Base-by-base conservation (phyloP, 2,797 vertebrate genomes). In the Chaenodraco wilsoni region DNA sequence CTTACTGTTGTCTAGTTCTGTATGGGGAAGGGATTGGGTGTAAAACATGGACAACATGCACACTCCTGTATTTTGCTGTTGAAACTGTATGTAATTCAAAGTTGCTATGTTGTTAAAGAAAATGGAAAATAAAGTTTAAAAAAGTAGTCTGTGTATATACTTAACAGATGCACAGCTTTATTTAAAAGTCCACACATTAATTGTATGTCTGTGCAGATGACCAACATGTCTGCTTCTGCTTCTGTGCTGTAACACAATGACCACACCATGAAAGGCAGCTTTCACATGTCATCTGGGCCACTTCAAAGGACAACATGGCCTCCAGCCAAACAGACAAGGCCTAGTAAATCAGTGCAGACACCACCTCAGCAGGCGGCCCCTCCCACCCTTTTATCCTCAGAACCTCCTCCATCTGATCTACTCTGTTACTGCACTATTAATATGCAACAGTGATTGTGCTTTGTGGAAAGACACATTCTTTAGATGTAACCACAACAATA, bases 251-350 rank as follows among this genome's bases (percentile, higher is more conserved):
- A 46, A 78, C 45, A 79, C 72, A 64, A 65, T 84, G 82, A 76
- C 84, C 60, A 44, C 21, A 17, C 82, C 75, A 69, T 87, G 78
- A 81, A 81, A 69, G 85, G 77, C 54, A 81, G 67, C 69, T 65
- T 87, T 83, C 72, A 83, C 66, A 78, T 82, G 72, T 76, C 80
- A 92, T 89, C 77, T 84, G 66, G 40, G 49, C 72, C 80, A 84
- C 86, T 89, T 91, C 88, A 92, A 93, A 91, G 88, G 58, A 70
- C 57, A 41, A 50, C 64, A 44, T 63, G 68, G 81, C 87, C 89
- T 76, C 79, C 65, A 75, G 82, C 75, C 50, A 76, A 51, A 60
- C 55, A 65, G 60, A 79, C 68, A 69, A 54, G 43, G 55, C 41
- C 48, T 72, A 65, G 64, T 85, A 89, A 90, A 90, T 90, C 80